phyloP scores from a whole-genome alignment of 2,797 vertebrate species.

The Jordanella pulchra region DNA sequence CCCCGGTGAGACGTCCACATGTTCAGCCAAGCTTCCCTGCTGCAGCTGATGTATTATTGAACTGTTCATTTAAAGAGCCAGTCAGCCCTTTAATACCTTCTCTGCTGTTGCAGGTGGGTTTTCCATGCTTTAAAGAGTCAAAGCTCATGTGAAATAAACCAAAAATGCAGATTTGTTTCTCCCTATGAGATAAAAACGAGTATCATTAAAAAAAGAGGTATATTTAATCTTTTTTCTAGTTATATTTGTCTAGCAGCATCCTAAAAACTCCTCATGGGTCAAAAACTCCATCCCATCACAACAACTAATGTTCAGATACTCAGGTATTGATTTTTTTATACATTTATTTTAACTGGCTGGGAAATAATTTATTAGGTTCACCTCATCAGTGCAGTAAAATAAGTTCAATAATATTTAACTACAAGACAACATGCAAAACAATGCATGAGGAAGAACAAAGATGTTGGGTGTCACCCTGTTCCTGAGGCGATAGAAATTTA shows the following conservation, averaged over 20 bases:
- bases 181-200: slow-evolving; percentile 7
- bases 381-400: not conserved
- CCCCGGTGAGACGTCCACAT: slow-evolving; percentile 24
- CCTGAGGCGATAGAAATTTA: not conserved
- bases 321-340: not conserved
- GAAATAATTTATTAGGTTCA: not conserved
- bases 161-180: slow-evolving; percentile 31
- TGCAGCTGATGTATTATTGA: slow-evolving; percentile 54
- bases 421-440: not conserved
- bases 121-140: slow-evolving; percentile 51
- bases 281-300: not conserved
- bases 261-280: not conserved
- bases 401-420: no score
- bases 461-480: not conserved
- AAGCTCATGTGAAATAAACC: slow-evolving; percentile 25
- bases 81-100: slow-evolving; percentile 47
- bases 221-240: slow-evolving; percentile 6
- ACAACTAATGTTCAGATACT: not conserved
- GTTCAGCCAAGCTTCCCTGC: slow-evolving; percentile 44
- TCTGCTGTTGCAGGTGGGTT: slow-evolving; percentile 62
- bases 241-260: not conserved
- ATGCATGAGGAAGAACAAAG: not conserved
- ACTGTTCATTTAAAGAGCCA: slow-evolving; percentile 57
- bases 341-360: not conserved
- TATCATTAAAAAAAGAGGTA: not conserved